Base-by-base conservation (phyloP, 2,113 vertebrate genomes). In the Megaceryle maxima region DNA sequence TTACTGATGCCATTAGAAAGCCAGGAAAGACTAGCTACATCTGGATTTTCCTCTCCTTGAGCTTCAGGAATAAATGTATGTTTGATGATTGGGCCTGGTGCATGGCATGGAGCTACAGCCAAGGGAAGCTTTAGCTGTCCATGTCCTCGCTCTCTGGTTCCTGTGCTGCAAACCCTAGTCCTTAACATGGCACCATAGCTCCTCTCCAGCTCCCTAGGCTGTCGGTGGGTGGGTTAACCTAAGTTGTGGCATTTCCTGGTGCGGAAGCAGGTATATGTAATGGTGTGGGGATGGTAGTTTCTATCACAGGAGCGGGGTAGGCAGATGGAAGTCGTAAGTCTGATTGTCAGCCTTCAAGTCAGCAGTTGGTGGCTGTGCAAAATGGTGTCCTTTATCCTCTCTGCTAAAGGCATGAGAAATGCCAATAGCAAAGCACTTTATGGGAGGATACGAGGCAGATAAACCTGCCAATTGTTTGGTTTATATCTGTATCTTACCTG, bases 111-210 rank as follows among this genome's bases (percentile, higher is more conserved):
- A 68, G 33, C 29, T 85, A 51, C 48, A 82, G 57, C 48, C 39
- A 53, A 69, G 26, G 50, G 74, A 93, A 59, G 33, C 13, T 78
- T 85, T 56, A 68, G 66, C 44, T 64, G 12, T 19, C 80, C 17
- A 0, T 46, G 33, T 53, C 20, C 22, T 59, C 20, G 3, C 15
- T 60, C 43, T 75, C 35, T 2, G 1, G 37, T 48, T 95, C 57
- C 33, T 82, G 24, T 69, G 19, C 73, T 63, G 64, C 29, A 73
- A 43, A 67, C 8, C 26, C 18, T 4, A 19, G 10, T 37, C 66
- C 29, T 55, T 63, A 59, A 21, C 13, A 24, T 0, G 0, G 82
- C 0, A 2, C 66, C 24, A 0, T 19, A 77, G n/a, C 50, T 74
- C n/a, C 80, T 87, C 22, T 77, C 55, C 64, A 62, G 20, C 33